Evolutionary conservation across 2,888 invertebrate genomes (phyloP), one percentile per base, ranked within the genome.

Genomic region (Troides oblongomaculatus): DNA sequence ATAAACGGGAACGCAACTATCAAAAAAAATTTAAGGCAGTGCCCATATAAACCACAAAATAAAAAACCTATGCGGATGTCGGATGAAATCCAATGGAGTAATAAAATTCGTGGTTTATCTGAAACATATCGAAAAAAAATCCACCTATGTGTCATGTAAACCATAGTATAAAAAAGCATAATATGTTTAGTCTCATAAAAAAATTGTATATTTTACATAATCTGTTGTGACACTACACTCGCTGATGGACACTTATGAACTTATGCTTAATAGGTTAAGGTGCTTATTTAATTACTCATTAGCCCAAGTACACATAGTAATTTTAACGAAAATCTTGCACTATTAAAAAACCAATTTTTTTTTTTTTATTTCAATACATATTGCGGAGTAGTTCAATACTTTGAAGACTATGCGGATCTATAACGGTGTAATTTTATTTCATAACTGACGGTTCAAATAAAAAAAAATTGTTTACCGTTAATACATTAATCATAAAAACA

Each of bases 51-150:
- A 69, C 69, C 65, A 56, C 69, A 69, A 60, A 70, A 21, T 21
- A 21, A 66, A 53, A 64, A 70, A 70, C 21, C 66, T 60, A 60
- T 59, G 63, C 63, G 66, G 21, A 66, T 63, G 25, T 46, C 59
- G 72, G 74, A 76, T 75, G 50, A 72, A 77, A 76, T 78, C 79
- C 78, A 76, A 83, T 83, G 79, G 81, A 81, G 78, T 80, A 73
- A 79, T 81, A 78, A 83, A 85, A 80, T 75, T 77, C 74, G 80
- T 73, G 81, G 79, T 78, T 72, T 70, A 73, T 66, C 68, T 74
- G 77, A 76, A 76, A 74, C 57, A 77, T 78, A 81, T 72, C 76
- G 74, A 72, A 78, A 74, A 77, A 76, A 77, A 74, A 46, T 46
- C 43, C 53, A 6, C 6, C 5, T 6, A n/a, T 53, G n/a, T 53